A percentile compares a stretch with the other conserved stretches of the same genome.
Evolutionary conservation across 2,888 invertebrate genomes (phyloP).

Genomic region (Diachrysia chrysitis): DNA sequence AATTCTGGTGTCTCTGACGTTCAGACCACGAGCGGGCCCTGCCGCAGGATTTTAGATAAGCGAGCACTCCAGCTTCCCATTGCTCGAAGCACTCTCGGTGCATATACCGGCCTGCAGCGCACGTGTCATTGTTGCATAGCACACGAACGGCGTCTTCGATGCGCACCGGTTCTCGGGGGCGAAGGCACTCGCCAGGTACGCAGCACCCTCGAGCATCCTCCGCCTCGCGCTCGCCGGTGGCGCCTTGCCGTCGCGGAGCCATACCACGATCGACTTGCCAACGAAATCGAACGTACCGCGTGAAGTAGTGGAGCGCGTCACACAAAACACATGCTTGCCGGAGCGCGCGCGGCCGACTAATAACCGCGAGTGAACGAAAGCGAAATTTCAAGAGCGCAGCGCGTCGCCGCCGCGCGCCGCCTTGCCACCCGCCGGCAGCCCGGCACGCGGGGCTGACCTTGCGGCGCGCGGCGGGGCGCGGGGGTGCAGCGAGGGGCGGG

Average conservation of each 20-base stretch:
- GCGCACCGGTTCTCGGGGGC: conserved; percentile 90
- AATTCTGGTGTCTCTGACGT: conserved; percentile 97
- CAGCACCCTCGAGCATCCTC: conserved; percentile 92
- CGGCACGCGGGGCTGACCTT: conserved; percentile 81
- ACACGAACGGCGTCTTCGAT: conserved; percentile 95
- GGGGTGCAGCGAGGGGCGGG: conserved; percentile 70
- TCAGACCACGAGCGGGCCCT: conserved; percentile 98
- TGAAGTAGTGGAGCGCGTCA: conserved; percentile 83
- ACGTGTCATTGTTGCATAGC: conserved; percentile 98
- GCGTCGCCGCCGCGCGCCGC: conserved; percentile 80
- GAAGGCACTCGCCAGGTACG: conserved; percentile 95
- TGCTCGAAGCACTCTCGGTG: conserved; percentile 98
- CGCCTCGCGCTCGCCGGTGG: conserved; percentile 84
- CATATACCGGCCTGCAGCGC: conserved; percentile 97
- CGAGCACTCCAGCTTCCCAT: conserved; percentile 97
- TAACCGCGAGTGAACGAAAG: conserved; percentile 91
- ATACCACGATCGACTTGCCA: conserved; percentile 77
- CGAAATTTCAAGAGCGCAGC: conserved; percentile 92
- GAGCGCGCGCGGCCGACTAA: conserved; percentile 90
- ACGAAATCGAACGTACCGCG: conserved; percentile 84
- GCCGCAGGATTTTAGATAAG: conserved; percentile 96
- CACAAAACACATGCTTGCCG: conserved; percentile 89
- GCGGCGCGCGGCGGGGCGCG: conserved; percentile 74
- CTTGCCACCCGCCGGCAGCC: conserved; percentile 81
- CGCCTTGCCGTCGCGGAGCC: conserved; percentile 88